Conservation (phyloP, 2,797 vertebrate genomes). For the Microcaecilia unicolor region DNA sequence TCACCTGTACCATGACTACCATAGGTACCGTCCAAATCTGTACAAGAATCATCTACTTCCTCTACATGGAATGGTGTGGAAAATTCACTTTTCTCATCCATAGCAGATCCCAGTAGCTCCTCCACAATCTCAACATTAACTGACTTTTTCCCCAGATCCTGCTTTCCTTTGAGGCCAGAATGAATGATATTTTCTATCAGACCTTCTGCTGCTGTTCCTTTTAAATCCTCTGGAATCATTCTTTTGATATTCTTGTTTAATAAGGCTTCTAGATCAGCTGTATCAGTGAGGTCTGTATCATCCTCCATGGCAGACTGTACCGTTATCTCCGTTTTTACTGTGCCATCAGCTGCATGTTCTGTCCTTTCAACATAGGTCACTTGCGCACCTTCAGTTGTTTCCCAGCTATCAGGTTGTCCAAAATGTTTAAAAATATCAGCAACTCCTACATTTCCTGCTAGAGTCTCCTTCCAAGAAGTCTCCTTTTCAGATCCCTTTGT, state of each 20-base stretch:
- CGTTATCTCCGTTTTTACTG: constrained; percentile 71
- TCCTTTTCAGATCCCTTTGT: constrained; percentile 2
- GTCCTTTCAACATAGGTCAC: constrained; percentile 70
- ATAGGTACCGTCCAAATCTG: constrained; percentile 8
- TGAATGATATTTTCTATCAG: constrained; percentile 73
- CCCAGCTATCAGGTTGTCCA: constrained; percentile 62
- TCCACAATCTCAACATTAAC: constrained; percentile 85
- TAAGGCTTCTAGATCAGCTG: constrained; percentile 52
- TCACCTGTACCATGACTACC: constrained; percentile 23
- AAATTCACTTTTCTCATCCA: constrained; percentile 46
- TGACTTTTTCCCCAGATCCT: constrained; percentile 53
- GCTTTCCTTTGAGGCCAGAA: constrained; percentile 55
- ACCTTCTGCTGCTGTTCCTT: constrained; percentile 57
- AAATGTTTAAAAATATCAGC: constrained; percentile 80
- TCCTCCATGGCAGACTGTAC: constrained; percentile 78
- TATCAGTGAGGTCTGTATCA: constrained; percentile 61
- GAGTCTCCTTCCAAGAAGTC: constrained; percentile 28
- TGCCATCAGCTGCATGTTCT: constrained; percentile 63
- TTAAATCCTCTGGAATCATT: constrained; percentile 58
- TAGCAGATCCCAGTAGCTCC: constrained; percentile 59
- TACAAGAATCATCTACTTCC: constrained; percentile 68
- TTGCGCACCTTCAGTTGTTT: constrained; percentile 60
- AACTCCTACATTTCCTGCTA: constrained; percentile 59
- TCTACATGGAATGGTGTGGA: constrained; percentile 73
- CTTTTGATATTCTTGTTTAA: constrained; percentile 61